Base-by-base conservation (phyloP, 2,797 vertebrate species). In the Cirrhinus mrigala region DNA sequence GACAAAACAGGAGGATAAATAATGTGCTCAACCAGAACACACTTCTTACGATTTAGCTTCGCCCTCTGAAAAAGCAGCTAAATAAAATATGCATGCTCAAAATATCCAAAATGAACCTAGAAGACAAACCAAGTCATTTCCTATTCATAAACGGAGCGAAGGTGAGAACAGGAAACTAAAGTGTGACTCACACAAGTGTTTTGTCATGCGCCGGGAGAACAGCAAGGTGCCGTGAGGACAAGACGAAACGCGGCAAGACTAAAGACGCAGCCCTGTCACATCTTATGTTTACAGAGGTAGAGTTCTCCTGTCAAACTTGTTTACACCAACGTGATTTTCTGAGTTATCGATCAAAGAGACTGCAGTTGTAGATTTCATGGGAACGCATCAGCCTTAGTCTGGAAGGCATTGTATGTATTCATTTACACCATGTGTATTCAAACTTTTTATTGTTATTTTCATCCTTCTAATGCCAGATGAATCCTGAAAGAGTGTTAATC, bases 241-340 rank as follows among this genome's bases (percentile, higher is more conserved):
- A 74, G 44, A 83, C 44, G 1, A 74, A 83, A 16, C 24, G 2
- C 3, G 27, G 33, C 6, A 24, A 37, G 82, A 77, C 73, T 66
- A 40, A 52, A 68, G 48, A 84, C 14, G 7, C 48, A 83, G 60
- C 48, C 50, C 29, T 78, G 50, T 46, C 48, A 69, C 50, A 44
- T 56, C 3, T 40, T 66, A 14, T 58, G 62, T 84, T 84, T 78
- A 69, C 46, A 84, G 82, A 84, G 82, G 82, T 84, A 84, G 82
- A 68, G 74, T 68, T 78, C 33, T 68, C 33, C 74, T 68, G 82
- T 56, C 73, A 78, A 69, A 84, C 60, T 44, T 68, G 74, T 78
- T 84, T 78, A 84, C n/a, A 77, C 37, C 82, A 56, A 44, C 69
- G 18, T 2, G 46, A 27, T 68, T 54, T 77, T 76, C 44, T 14